Percentiles rank a stretch among this genome's conserved stretches.
Evolutionary conservation across 2,888 invertebrate species (phyloP).

Genomic region (Anaspis maculata): DNA sequence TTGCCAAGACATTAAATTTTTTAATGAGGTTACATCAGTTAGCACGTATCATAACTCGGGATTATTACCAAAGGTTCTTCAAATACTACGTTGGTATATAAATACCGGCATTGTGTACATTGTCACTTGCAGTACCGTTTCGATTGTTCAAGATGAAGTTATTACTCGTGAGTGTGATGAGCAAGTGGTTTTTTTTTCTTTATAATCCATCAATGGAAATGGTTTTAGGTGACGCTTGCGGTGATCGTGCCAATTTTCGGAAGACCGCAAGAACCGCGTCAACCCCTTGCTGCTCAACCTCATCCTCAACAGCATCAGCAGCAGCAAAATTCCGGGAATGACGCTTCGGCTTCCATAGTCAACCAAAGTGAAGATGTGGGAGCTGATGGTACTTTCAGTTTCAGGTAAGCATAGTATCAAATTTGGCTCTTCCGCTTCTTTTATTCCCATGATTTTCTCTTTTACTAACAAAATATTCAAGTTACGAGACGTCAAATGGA

Average conservation of each 20-base stretch:
- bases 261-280: slow-evolving; percentile 17
- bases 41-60: slow-evolving; percentile 18
- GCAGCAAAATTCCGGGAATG: slow-evolving; percentile 2
- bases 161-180: slow-evolving; percentile 2
- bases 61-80: slow-evolving; percentile 19
- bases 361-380: slow-evolving; percentile 42
- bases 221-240: slow-evolving; percentile 10
- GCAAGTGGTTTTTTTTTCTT: slow-evolving; percentile 1
- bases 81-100: slow-evolving; percentile 22
- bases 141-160: not conserved
- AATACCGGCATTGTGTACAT: slow-evolving; percentile 13
- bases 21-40: slow-evolving; percentile 28
- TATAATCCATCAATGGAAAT: not conserved
- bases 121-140: too few species aligned
- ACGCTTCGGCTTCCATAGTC: slow-evolving; percentile 43
- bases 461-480: slow-evolving; percentile 30
- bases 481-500: slow-evolving; percentile 73
- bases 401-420: slow-evolving; percentile 33
- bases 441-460: too few species aligned
- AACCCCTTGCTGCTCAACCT: not conserved
- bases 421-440: not conserved
- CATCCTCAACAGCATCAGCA: slow-evolving; percentile 7
- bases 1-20: slow-evolving; percentile 16
- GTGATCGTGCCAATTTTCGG: slow-evolving; percentile 9
- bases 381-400: slow-evolving; percentile 44